Base-by-base conservation (phyloP, 2,113 vertebrate genomes). In the Ammodytes marinus region DNA sequence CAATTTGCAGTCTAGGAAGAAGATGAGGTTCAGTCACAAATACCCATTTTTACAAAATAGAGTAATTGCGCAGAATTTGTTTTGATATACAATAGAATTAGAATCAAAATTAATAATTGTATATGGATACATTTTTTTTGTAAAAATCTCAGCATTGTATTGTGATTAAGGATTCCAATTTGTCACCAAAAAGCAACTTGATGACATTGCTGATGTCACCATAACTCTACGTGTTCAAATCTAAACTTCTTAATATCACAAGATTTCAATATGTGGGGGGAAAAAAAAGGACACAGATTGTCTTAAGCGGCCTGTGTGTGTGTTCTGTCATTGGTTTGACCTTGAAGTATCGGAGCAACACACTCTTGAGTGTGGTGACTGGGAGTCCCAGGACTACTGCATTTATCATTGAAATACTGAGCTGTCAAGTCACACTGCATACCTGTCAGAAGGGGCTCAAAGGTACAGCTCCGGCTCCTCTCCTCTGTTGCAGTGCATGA, bases 341-440 rank as follows among this genome's bases (percentile, higher is more conserved):
- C 95, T 95, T 95, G 94, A 94, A 93, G 92, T 88, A 86, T 63
- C 57, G 80, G 90, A 92, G 87, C 90, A 84, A 86, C 92, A 89
- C 94, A 91, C 89, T 90, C 90, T 86, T 70, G 93, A 95, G 94
- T 94, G 95, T 92, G 91, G 94, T 90, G 91, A 93, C 93, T 87
- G 89, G 91, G 89, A 96, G 95, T 95, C 94, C 93, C 94, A 91
- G 91, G 93, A 94, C 95, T 85, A 94, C 93, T 94, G 90, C 95
- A 96, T 96, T 96, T 95, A 96, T 96, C 95, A 95, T 93, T 88
- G 93, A 94, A 95, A 95, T 93, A 95, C 94, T 93, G 94, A 95
- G 95, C 95, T 96, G 95, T 96, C 95, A 95, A 92, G 93, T 94
- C 92, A 83, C 94, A 93, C 93, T 93, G 83, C 93, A 94, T 90